Percentiles rank a stretch among this genome's conserved stretches.
Conservation (phyloP, 2,888 invertebrate genomes). For the Tetragnatha montana region DNA sequence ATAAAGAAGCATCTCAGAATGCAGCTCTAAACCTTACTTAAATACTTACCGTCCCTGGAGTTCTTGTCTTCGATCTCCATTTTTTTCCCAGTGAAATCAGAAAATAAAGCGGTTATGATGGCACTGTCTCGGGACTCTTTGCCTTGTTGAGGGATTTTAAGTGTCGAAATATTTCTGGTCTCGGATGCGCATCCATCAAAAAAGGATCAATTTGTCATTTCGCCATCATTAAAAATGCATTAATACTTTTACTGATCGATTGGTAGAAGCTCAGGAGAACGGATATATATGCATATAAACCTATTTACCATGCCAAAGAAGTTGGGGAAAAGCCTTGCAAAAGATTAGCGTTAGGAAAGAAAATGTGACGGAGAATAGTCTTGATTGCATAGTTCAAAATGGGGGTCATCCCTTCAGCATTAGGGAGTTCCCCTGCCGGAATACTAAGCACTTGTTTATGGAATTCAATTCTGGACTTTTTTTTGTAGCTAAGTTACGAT, state of each 20-base stretch:
- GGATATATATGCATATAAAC: constrained; percentile 6
- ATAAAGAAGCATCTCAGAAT: too few relatives aligned
- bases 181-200: constrained; percentile 47
- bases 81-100: background rate
- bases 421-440: background rate
- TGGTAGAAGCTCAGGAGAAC: constrained; percentile 6
- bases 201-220: constrained; percentile 55
- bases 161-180: constrained; percentile 42
- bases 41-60: background rate
- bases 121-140: background rate
- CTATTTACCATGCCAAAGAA: constrained; percentile 4
- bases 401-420: background rate
- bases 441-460: background rate
- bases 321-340: background rate
- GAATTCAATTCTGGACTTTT: background rate
- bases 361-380: background rate
- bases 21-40: background rate
- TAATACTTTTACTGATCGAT: constrained; percentile 52
- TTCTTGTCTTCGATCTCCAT: background rate
- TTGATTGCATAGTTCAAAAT: background rate
- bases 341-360: background rate
- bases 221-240: constrained; percentile 59
- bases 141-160: constrained; percentile 41
- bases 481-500: too few relatives aligned
- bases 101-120: constrained; percentile 26